phyloP scores from a whole-genome alignment of 2,113 vertebrate species.

The Oryzias woworae region DNA sequence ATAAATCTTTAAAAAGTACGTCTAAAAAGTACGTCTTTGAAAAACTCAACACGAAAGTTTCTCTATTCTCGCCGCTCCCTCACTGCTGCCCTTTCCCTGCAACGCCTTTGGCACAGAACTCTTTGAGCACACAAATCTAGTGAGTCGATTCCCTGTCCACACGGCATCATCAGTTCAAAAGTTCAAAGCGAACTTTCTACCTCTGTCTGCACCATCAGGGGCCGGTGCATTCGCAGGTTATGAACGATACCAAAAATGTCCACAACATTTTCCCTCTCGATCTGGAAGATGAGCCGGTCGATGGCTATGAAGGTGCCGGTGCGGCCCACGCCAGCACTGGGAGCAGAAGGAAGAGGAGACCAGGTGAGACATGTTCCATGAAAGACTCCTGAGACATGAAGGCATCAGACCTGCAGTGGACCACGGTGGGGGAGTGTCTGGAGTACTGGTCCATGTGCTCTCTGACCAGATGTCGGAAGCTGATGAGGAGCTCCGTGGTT shows the following conservation, averaged over 20 bases:
- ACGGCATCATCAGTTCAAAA: too few relatives aligned
- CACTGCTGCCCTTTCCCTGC: too few relatives aligned
- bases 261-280: constrained; percentile 86
- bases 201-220: constrained; percentile 98
- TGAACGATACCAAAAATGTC: constrained; percentile 89
- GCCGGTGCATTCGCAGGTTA: constrained; percentile 90
- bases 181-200: constrained; percentile 66
- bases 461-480: constrained; percentile 90
- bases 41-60: too few relatives aligned
- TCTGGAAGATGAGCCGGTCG: constrained; percentile 90
- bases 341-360: background rate
- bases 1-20: too few relatives aligned
- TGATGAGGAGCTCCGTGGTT: constrained; percentile 91
- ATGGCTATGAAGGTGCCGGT: constrained; percentile 95
- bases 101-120: too few relatives aligned
- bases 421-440: constrained; percentile 82
- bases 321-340: constrained; percentile 93
- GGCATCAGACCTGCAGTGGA: constrained; percentile 91
- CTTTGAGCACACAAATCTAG: too few relatives aligned
- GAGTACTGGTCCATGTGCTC: constrained; percentile 88
- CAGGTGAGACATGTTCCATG: background rate
- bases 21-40: too few relatives aligned
- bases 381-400: background rate
- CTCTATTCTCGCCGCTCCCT: too few relatives aligned
- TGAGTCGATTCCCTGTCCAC: too few relatives aligned